These are phyloP conservation scores for Lepisosteus oculatus DNA, from an alignment of 2,113 vertebrate genomes.

Conservation along the genomic window DNA sequence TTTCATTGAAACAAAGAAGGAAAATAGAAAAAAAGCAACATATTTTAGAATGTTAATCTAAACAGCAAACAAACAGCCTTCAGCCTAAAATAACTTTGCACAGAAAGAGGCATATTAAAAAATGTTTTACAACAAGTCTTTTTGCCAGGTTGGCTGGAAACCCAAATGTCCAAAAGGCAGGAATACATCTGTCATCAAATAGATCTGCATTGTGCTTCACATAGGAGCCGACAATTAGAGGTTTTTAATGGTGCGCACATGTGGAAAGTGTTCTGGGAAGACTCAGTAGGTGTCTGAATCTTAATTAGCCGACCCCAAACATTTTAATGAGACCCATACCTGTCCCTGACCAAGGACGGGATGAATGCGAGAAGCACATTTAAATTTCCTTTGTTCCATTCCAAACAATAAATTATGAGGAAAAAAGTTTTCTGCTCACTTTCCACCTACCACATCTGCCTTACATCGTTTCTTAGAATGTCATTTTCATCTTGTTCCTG, in stretches of 20 bases:
- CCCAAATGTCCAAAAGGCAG: conserved; percentile 1
- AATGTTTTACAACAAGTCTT: not conserved
- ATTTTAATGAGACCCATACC: conserved; percentile 48
- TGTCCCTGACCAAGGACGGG: not conserved
- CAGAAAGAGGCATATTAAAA: not conserved
- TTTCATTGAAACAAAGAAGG: too few relatives aligned
- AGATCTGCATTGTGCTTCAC: conserved; percentile 24
- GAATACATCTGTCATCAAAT: not conserved
- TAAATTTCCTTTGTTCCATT: too few relatives aligned
- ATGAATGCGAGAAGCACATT: too few relatives aligned
- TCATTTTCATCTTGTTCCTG: too few relatives aligned
- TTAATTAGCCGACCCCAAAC: conserved; percentile 55
- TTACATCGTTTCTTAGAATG: too few relatives aligned
- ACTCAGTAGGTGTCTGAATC: conserved; percentile 57
- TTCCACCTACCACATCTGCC: too few relatives aligned
- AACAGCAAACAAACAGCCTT: not conserved
- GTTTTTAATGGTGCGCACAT: conserved; percentile 50
- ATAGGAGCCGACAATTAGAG: conserved; percentile 46
- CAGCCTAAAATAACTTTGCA: conserved; percentile 7
- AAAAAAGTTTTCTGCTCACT: too few relatives aligned
- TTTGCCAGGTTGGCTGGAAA: not conserved
- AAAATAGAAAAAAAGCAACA: not conserved
- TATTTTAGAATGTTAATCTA: not conserved
- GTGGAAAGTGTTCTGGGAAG: conserved; percentile 56
- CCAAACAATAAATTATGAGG: too few relatives aligned